Percentiles rank a stretch among this genome's conserved stretches.
Evolutionary conservation across 92 coral and sea anemone species (phyloP).

Genomic region (Palythoa grandis): DNA sequence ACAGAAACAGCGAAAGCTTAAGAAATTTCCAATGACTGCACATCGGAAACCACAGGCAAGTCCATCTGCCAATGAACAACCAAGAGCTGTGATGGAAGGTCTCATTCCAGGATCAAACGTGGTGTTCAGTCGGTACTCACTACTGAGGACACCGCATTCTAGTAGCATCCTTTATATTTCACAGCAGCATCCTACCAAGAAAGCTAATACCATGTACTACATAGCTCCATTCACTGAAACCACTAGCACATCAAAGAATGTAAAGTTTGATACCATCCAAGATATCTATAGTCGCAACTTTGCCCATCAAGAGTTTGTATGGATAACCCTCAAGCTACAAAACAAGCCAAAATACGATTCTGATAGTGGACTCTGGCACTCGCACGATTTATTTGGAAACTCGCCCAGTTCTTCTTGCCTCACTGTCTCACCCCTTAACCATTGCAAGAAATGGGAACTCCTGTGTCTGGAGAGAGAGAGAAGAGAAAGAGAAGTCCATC

Average conservation of each 20-base stretch:
- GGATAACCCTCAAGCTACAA: neutral
- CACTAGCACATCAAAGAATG: neutral
- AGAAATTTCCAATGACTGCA: constrained; percentile 7
- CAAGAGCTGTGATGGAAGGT: neutral
- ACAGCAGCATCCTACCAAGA: neutral
- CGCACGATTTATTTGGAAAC: constrained; percentile 10
- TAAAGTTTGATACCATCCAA: neutral
- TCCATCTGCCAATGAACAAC: neutral
- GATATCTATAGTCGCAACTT: neutral
- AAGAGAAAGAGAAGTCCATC: neutral
- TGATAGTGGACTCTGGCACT: constrained; percentile 14
- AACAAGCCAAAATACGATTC: neutral
- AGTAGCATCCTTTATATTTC: neutral
- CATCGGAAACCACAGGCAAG: neutral
- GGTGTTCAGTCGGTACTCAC: no score
- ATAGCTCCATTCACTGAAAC: no score
- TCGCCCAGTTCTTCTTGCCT: constrained; percentile 24
- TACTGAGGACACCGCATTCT: neutral
- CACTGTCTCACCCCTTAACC: constrained; percentile 16
- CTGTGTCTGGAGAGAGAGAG: constrained; percentile 30
- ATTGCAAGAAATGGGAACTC: constrained; percentile 20
- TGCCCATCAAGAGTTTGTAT: neutral
- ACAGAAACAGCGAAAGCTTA: neutral
- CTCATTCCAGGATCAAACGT: neutral
- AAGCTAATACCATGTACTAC: neutral